Conservation (phyloP, 2,797 vertebrate genomes). For the Gorsachius magnificus region DNA sequence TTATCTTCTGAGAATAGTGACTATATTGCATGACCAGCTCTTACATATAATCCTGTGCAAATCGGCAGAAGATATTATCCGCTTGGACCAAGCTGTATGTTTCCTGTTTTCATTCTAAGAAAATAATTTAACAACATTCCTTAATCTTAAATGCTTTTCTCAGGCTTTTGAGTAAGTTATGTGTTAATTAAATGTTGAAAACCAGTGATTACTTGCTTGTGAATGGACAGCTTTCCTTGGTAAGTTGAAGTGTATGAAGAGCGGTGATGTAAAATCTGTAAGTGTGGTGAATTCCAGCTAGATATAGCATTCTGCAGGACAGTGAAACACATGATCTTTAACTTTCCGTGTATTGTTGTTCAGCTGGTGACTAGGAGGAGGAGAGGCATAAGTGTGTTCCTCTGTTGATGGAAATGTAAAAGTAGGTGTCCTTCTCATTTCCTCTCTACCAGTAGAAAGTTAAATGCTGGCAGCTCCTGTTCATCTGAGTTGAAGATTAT, state of each 20-base stretch:
- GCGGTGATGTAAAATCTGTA: neutral
- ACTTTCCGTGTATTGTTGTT: neutral
- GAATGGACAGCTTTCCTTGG: neutral
- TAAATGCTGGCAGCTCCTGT: neutral
- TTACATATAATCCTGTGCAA: neutral
- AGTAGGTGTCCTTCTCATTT: neutral
- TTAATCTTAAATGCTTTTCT: neutral
- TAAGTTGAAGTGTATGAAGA: neutral
- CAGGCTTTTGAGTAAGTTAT: neutral
- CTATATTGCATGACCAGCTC: neutral
- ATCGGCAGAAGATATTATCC: neutral
- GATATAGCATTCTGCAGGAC: neutral
- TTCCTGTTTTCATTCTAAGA: neutral
- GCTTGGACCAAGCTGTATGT: neutral
- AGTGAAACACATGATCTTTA: neutral
- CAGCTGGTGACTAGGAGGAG: neutral
- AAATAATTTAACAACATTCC: neutral
- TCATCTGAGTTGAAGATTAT: neutral
- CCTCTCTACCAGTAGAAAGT: neutral
- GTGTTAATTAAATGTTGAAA: neutral
- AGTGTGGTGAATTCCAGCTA: neutral
- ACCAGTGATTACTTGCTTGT: neutral
- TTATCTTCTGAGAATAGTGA: neutral
- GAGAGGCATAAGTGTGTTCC: accelerated
- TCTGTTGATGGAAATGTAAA: neutral